A percentile compares a stretch with the other conserved stretches of the same genome.
Evolutionary conservation across 2,888 invertebrate genomes (phyloP).

Genomic region (Actias luna): DNA sequence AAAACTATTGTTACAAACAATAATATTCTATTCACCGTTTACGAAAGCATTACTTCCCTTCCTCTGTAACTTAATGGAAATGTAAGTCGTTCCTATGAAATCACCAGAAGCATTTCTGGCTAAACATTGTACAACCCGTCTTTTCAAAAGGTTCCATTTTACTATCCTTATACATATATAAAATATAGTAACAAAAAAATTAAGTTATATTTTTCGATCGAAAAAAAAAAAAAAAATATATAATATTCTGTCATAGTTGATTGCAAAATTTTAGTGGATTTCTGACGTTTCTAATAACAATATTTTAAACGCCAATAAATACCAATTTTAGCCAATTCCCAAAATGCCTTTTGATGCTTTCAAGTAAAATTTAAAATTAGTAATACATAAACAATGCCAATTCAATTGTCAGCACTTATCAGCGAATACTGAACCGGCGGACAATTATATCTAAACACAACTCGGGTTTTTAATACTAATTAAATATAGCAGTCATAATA

Average conservation of each 20-base stretch:
- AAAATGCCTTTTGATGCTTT: constrained; percentile 34
- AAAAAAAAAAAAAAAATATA: background rate
- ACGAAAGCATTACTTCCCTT: constrained; percentile 33
- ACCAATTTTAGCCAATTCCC: constrained; percentile 18
- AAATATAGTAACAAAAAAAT: background rate
- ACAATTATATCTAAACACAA: background rate
- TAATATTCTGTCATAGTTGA: background rate
- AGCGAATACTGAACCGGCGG: background rate
- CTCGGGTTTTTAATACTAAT: background rate
- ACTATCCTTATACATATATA: background rate
- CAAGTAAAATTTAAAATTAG: constrained; percentile 44
- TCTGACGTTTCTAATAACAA: background rate
- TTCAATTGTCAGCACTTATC: constrained; percentile 22
- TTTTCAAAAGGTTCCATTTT: background rate
- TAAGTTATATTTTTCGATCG: background rate
- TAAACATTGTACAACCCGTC: constrained; percentile 5
- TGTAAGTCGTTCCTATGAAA: constrained; percentile 26
- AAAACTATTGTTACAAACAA: constrained; percentile 62
- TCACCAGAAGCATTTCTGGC: background rate
- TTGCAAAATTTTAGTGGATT: background rate
- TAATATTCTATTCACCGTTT: constrained; percentile 41
- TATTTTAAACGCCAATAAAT: constrained; percentile 13
- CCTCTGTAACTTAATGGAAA: constrained; percentile 42
- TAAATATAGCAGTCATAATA: background rate
- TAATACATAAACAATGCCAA: constrained; percentile 43